These are phyloP conservation scores for Distichodus sexfasciatus DNA, from an alignment of 2,797 vertebrate genomes.

Conservation along the genomic window DNA sequence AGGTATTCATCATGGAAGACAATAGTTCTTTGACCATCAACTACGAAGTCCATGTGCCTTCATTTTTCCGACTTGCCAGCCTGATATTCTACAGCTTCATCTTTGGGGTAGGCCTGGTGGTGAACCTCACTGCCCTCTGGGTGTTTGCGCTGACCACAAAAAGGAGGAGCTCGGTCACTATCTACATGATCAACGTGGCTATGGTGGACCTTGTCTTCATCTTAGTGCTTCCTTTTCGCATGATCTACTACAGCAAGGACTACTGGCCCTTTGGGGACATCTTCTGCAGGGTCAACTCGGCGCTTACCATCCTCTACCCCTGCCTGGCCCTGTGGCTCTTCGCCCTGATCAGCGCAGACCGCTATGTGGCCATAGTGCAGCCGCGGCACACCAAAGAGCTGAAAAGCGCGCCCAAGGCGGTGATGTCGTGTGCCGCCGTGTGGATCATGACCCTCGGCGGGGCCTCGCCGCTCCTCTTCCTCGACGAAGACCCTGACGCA, in stretches of 20 bases:
- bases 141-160: conserved; percentile 96
- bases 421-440: conserved; percentile 77
- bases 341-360: conserved; percentile 90
- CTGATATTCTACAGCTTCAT: conserved; percentile 87
- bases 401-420: conserved; percentile 86
- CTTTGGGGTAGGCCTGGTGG: conserved; percentile 81
- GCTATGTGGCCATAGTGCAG: conserved; percentile 95
- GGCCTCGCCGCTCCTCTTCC: conserved; percentile 79
- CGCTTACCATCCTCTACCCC: conserved; percentile 90
- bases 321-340: conserved; percentile 94
- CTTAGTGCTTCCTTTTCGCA: conserved; percentile 85
- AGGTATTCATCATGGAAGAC: conserved; percentile 52
- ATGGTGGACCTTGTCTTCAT: conserved; percentile 87
- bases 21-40: conserved; percentile 39
- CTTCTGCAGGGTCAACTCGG: conserved; percentile 82
- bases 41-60: conserved; percentile 58
- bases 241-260: conserved; percentile 80
- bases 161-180: conserved; percentile 88
- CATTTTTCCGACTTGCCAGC: conserved; percentile 78
- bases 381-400: conserved; percentile 89
- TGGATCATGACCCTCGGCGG: conserved; percentile 89
- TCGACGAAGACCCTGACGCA: conserved; percentile 78
- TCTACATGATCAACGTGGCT: conserved; percentile 97
- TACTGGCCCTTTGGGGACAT: conserved; percentile 87
- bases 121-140: conserved; percentile 91